Conservation (phyloP, 2,888 invertebrate species). For the Hedychridium roseum region DNA sequence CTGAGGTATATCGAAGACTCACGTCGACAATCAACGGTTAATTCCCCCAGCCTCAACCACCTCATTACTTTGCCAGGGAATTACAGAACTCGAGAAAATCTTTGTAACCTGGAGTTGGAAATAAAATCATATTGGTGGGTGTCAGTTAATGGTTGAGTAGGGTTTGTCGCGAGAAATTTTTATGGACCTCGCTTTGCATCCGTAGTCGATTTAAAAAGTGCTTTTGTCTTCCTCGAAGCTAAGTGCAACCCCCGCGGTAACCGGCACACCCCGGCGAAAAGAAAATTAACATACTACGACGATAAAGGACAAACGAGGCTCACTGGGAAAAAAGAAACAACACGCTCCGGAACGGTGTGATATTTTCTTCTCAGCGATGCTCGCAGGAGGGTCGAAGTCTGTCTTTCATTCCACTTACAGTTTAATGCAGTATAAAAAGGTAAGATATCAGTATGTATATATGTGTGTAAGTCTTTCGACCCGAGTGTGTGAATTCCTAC, state of each 20-base stretch:
- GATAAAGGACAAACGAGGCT: conserved; percentile 44
- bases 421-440: no score
- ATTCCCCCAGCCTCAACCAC: no score
- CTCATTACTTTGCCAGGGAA: no score
- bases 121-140: background rate
- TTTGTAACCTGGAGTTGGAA: background rate
- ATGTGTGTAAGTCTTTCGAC: no score
- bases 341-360: conserved; percentile 43
- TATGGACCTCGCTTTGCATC: background rate
- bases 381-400: no score
- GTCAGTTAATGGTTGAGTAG: background rate
- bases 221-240: background rate
- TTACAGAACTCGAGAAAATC: no score
- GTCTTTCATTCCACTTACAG: no score
- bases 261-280: conserved; percentile 21
- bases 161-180: background rate
- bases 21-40: no score
- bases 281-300: conserved; percentile 54
- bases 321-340: conserved; percentile 47
- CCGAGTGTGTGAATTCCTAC: no score
- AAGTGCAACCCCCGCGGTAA: background rate
- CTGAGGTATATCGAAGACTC: no score
- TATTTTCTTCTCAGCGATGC: conserved; percentile 41
- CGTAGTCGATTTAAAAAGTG: background rate
- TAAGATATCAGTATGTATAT: no score